Conservation (phyloP, 2,797 vertebrate genomes). For the Myotis findleyi region DNA sequence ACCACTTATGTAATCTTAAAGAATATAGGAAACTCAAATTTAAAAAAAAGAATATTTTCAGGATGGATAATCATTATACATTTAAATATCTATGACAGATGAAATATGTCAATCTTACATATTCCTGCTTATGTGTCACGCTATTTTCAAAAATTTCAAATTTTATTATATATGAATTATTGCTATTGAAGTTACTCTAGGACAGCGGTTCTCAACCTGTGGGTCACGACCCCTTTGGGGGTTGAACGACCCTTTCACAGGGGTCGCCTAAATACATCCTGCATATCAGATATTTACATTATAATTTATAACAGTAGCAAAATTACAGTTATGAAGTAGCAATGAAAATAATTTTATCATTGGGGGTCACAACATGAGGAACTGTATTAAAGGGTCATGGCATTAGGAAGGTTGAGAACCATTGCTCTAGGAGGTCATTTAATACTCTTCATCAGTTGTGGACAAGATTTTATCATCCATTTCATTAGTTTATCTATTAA, state of each 20-base stretch:
- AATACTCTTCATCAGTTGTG: not conserved
- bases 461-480: constrained; percentile 13
- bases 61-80: not conserved
- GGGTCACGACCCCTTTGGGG: too few species aligned
- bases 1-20: not conserved
- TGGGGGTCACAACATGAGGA: too few species aligned
- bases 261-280: too few species aligned
- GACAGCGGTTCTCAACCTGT: not conserved
- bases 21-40: not conserved
- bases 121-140: not conserved
- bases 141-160: constrained; percentile 7
- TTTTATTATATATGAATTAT: constrained; percentile 19
- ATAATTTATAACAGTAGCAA: too few species aligned
- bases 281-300: too few species aligned
- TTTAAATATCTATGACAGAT: not conserved
- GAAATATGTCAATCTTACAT: not conserved
- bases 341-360: too few species aligned
- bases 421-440: not conserved
- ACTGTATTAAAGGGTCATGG: too few species aligned
- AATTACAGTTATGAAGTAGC: too few species aligned
- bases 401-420: too few species aligned
- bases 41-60: not conserved
- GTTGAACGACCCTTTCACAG: too few species aligned
- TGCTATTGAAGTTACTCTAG: not conserved
- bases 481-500: constrained; percentile 16